phyloP scores from a whole-genome alignment of 2,888 invertebrate genomes.

The Pristionchus maxplancki region DNA sequence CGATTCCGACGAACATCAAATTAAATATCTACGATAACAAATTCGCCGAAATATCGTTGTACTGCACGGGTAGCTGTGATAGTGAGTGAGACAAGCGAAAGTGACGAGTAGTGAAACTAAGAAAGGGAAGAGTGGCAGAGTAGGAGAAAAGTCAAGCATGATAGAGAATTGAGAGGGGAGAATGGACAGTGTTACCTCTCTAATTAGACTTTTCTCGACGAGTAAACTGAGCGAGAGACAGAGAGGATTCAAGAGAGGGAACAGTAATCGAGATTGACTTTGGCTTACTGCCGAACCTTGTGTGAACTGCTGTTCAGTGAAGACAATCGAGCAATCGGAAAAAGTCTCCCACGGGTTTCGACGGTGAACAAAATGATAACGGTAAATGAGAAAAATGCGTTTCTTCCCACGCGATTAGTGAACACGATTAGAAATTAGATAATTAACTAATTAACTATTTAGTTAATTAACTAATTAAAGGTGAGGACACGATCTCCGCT shows the following conservation, averaged over 20 bases:
- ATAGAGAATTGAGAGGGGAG: not conserved
- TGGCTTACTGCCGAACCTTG: too few species aligned
- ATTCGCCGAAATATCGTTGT: too few species aligned
- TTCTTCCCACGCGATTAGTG: not conserved
- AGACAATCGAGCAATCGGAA: not conserved
- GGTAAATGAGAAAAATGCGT: not conserved
- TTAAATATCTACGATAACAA: too few species aligned
- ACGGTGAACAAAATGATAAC: too few species aligned
- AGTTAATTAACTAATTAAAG: not conserved
- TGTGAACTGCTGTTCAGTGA: constrained; percentile 3
- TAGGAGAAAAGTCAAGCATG: not conserved
- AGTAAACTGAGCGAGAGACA: too few species aligned
- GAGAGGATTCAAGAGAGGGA: not conserved
- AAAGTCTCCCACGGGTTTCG: not conserved
- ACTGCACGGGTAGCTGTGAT: not conserved
- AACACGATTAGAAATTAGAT: not conserved
- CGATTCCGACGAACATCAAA: too few species aligned
- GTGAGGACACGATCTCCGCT: constrained; percentile 68
- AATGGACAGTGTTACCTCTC: too few species aligned
- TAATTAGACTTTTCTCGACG: too few species aligned
- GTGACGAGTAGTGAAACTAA: not conserved
- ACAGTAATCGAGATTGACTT: not conserved
- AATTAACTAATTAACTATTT: not conserved
- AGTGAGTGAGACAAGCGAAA: not conserved
- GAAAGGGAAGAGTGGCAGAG: not conserved